Evolutionary conservation across 2,797 vertebrate species (phyloP).

Genomic region (Myripristis murdjan): DNA sequence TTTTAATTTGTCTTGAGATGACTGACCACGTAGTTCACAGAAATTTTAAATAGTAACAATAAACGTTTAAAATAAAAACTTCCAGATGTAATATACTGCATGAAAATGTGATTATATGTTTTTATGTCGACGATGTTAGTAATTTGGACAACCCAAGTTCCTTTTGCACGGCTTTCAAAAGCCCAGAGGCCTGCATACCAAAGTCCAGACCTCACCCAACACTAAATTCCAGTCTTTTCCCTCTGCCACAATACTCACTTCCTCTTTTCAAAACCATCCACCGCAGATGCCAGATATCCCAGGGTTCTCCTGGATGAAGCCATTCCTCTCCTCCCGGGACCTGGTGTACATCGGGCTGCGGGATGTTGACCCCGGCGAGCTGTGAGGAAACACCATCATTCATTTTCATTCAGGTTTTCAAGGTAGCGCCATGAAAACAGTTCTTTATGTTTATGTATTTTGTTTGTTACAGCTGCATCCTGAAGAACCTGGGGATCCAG

Average conservation of each 20-base stretch:
- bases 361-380: conserved; percentile 95
- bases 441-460: neutral
- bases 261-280: neutral
- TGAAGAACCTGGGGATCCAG: conserved; percentile 95
- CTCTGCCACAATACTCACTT: neutral
- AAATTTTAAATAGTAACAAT: too few relatives aligned
- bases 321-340: conserved; percentile 91
- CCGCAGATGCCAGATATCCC: conserved; percentile 92
- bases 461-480: conserved; percentile 87
- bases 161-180: too few relatives aligned
- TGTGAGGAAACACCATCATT: conserved; percentile 84
- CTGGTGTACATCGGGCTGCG: conserved; percentile 96
- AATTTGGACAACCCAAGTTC: too few relatives aligned
- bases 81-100: too few relatives aligned
- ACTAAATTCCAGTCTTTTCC: neutral
- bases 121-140: too few relatives aligned
- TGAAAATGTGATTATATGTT: too few relatives aligned
- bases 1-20: too few relatives aligned
- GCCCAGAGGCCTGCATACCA: too few relatives aligned
- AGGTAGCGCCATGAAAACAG: neutral
- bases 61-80: too few relatives aligned
- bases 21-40: too few relatives aligned
- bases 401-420: neutral
- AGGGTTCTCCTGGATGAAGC: conserved; percentile 96
- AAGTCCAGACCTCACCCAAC: neutral